These are phyloP conservation scores for Capitulum mitella DNA, from an alignment of 2,888 invertebrate species.

Conservation along the genomic window DNA sequence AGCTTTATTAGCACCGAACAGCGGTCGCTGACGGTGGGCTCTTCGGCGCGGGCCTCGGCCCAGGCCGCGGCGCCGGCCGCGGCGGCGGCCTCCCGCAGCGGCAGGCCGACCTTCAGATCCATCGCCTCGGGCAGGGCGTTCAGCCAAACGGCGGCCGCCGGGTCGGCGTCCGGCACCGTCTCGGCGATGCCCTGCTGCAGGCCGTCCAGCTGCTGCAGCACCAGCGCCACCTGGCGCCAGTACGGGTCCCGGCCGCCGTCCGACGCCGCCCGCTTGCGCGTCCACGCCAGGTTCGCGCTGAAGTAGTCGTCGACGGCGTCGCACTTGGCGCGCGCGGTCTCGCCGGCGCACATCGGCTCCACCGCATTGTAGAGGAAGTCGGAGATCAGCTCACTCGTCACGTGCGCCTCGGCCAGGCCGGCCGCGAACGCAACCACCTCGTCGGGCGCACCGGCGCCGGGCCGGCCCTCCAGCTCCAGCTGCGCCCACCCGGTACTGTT, in stretches of 20 bases:
- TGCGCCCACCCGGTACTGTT: neutral
- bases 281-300: neutral
- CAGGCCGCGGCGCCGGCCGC: neutral
- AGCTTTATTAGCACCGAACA: conserved; percentile 61
- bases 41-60: too few species aligned
- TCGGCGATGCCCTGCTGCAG: neutral
- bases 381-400: neutral
- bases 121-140: neutral
- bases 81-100: neutral
- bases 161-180: neutral
- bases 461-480: neutral
- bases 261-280: neutral
- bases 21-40: conserved; percentile 46
- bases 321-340: neutral
- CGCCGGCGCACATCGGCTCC: neutral
- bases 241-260: neutral
- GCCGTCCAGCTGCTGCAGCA: neutral
- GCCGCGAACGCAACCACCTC: neutral
- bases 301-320: neutral
- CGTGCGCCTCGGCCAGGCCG: conserved; percentile 11
- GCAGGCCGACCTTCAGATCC: neutral
- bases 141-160: neutral
- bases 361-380: neutral
- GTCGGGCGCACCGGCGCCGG: neutral
- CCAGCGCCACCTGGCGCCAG: conserved; percentile 11